Evolutionary conservation across 2,113 vertebrate species (phyloP).

Genomic region (Phaethon lepturus): DNA sequence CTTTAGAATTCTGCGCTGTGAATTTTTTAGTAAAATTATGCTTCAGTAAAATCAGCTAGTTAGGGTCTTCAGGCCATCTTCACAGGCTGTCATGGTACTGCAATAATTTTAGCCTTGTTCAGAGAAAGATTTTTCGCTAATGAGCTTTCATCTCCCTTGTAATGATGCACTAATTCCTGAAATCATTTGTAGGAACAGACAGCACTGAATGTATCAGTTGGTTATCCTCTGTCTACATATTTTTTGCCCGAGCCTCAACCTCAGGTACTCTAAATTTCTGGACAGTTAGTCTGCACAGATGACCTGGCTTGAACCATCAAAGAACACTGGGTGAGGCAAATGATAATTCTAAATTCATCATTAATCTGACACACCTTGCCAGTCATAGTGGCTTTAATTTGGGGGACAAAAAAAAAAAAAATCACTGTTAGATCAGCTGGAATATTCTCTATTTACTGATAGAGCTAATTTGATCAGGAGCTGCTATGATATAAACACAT

Average conservation of each 20-base stretch:
- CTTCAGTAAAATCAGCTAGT: neutral
- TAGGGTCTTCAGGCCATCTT: neutral
- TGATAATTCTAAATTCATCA: neutral
- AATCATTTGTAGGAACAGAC: neutral
- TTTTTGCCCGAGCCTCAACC: neutral
- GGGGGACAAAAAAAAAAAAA: too few relatives aligned
- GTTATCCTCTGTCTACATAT: neutral
- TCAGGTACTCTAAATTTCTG: neutral
- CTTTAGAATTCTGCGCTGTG: neutral
- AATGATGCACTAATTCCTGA: neutral
- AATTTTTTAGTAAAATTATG: neutral
- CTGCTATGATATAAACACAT: neutral
- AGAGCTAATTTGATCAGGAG: neutral
- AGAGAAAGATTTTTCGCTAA: neutral
- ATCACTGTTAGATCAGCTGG: neutral
- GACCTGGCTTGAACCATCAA: neutral
- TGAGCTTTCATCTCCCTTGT: neutral
- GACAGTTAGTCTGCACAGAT: neutral
- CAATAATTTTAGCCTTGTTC: neutral
- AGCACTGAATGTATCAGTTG: neutral
- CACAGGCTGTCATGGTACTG: accelerated
- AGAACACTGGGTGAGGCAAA: neutral
- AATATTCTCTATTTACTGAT: neutral
- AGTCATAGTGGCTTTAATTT: neutral
- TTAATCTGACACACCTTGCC: neutral